A percentile compares a stretch with the other conserved stretches of the same genome.
These are phyloP conservation scores for Chionomys nivalis DNA, from an alignment of 2,113 vertebrate genomes.

Conservation along the genomic window DNA sequence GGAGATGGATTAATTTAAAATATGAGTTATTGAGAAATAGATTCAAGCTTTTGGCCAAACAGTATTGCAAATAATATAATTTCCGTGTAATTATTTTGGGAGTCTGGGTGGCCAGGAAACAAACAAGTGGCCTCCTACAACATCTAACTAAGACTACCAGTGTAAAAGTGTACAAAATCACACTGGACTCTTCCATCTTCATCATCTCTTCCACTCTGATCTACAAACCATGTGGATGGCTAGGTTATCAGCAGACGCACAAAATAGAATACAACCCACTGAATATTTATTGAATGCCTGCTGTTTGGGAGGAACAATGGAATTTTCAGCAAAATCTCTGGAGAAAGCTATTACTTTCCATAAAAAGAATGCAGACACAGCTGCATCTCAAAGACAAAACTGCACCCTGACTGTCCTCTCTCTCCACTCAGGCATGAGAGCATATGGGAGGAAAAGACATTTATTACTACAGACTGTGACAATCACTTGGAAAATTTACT, in stretches of 20 bases:
- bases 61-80: too few relatives aligned
- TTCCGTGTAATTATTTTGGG: too few relatives aligned
- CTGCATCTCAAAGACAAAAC: constrained; percentile 44
- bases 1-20: too few relatives aligned
- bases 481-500: constrained; percentile 62
- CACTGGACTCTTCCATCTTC: not conserved
- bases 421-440: not conserved
- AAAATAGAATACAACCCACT: constrained; percentile 20
- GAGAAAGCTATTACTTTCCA: constrained; percentile 58
- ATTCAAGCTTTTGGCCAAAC: too few relatives aligned
- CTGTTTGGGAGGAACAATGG: constrained; percentile 18
- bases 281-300: constrained; percentile 52
- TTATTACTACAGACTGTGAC: constrained; percentile 40
- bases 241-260: not conserved
- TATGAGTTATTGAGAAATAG: too few relatives aligned
- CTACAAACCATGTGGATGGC: not conserved
- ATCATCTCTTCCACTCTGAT: not conserved
- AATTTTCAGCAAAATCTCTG: constrained; percentile 57
- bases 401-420: not conserved
- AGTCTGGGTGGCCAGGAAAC: too few relatives aligned
- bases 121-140: too few relatives aligned
- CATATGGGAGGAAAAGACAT: constrained; percentile 27
- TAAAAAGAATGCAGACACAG: constrained; percentile 28
- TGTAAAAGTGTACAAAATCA: not conserved
- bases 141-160: not conserved